phyloP scores from a whole-genome alignment of 2,113 vertebrate species.

The Mesitornis unicolor region DNA sequence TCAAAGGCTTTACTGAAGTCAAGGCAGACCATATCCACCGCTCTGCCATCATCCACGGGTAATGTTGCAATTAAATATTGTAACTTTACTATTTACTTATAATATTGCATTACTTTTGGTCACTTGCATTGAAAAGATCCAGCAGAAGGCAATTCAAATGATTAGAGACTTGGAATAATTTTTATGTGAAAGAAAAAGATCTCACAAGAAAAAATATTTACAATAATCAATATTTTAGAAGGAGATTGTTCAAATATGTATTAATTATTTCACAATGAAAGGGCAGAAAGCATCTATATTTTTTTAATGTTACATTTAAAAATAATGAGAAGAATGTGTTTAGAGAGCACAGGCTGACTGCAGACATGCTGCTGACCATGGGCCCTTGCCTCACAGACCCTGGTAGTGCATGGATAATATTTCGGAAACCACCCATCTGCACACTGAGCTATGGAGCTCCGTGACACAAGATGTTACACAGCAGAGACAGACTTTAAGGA shows the following conservation, averaged over 20 bases:
- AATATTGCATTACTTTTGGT: neutral
- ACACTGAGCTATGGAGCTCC: neutral
- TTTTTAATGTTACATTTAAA: neutral
- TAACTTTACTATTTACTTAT: neutral
- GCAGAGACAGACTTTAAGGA: neutral
- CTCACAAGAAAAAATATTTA: neutral
- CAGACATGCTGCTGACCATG: neutral
- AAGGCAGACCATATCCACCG: no score
- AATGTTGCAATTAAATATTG: neutral
- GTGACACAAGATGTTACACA: neutral
- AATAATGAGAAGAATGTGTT: neutral
- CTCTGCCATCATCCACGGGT: neutral
- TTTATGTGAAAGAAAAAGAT: neutral
- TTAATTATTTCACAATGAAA: neutral
- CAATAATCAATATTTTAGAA: neutral
- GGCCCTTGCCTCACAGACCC: neutral
- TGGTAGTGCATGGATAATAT: fast-evolving
- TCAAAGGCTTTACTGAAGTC: no score
- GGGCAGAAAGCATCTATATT: neutral
- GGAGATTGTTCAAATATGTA: neutral
- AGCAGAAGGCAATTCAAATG: neutral
- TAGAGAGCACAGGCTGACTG: neutral
- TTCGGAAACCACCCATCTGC: neutral
- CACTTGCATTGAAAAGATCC: neutral
- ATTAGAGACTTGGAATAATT: neutral